Evolutionary conservation across 1,140 invertebrate species (phyloP).

Genomic region (Drosophila kanapiae): DNA sequence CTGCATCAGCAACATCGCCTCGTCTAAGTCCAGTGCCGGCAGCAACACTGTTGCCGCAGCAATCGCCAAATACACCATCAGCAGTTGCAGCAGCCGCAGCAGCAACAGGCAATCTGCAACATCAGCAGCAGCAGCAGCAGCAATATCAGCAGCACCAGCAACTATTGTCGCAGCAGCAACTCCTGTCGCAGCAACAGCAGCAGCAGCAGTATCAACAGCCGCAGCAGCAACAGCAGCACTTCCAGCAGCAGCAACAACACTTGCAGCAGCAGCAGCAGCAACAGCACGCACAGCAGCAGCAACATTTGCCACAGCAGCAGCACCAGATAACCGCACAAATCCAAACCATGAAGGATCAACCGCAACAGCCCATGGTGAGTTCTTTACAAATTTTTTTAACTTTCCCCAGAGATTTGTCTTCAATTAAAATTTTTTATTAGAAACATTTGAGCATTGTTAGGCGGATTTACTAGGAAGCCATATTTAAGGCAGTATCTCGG

Average conservation of each 20-base stretch:
- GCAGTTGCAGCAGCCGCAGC: slow-evolving; percentile 33
- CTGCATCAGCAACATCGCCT: slow-evolving; percentile 81
- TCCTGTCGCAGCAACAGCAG: slow-evolving; percentile 58
- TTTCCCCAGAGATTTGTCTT: background rate
- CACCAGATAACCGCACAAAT: slow-evolving; percentile 85
- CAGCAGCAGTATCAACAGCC: slow-evolving; percentile 62
- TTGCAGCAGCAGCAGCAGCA: slow-evolving; percentile 66
- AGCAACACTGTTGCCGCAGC: slow-evolving; percentile 80
- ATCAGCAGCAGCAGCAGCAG: slow-evolving; percentile 58
- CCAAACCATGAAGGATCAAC: slow-evolving; percentile 85
- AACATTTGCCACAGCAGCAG: slow-evolving; percentile 80
- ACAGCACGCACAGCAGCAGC: slow-evolving; percentile 67
- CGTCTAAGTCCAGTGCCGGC: slow-evolving; percentile 81
- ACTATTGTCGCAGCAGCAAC: slow-evolving; percentile 58
- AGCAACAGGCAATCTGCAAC: slow-evolving; percentile 47
- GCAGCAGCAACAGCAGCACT: slow-evolving; percentile 62
- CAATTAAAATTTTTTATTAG: background rate
- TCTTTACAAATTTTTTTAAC: background rate
- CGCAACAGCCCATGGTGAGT: slow-evolving; percentile 84
- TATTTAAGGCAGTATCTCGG: background rate
- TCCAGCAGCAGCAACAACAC: slow-evolving; percentile 67
- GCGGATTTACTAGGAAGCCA: background rate
- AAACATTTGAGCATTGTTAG: background rate
- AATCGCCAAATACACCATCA: slow-evolving; percentile 83
- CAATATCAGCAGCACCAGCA: slow-evolving; percentile 67